A percentile compares a stretch with the other conserved stretches of the same genome.
These are phyloP conservation scores for Pelagia noctiluca DNA, from an alignment of 30 jellyfish, hydroid and myxozoan species.

Conservation along the genomic window DNA sequence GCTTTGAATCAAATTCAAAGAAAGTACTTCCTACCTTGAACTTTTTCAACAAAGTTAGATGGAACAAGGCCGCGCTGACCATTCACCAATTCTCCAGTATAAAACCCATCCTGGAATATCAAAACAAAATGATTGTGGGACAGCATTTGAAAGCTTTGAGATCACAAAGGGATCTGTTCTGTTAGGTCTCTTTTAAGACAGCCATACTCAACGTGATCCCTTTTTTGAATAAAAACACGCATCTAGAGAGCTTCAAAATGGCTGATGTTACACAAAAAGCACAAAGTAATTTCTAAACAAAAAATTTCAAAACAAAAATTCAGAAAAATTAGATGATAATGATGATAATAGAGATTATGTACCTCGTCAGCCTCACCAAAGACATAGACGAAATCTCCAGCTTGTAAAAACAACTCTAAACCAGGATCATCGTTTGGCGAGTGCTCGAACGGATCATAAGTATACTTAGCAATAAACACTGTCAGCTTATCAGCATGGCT, in stretches of 20 bases:
- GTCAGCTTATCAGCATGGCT: conserved; percentile 43
- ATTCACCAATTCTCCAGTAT: conserved; percentile 78
- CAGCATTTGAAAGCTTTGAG: too few species aligned
- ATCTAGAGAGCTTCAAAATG: too few species aligned
- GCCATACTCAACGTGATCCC: too few species aligned
- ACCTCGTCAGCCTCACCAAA: conserved; percentile 93
- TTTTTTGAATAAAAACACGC: too few species aligned
- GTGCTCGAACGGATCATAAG: conserved; percentile 85
- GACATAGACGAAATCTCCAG: conserved; percentile 82
- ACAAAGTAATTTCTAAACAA: too few species aligned
- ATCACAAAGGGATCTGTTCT: too few species aligned
- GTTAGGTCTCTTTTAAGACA: too few species aligned
- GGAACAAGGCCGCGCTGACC: conserved; percentile 97
- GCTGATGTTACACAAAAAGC: too few species aligned
- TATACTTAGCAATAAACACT: conserved; percentile 76
- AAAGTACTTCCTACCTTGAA: conserved; percentile 64
- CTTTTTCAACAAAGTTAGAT: conserved; percentile 79
- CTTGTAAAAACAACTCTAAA: conserved; percentile 74
- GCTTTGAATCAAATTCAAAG: too few species aligned
- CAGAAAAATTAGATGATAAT: not conserved
- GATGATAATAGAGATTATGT: not conserved
- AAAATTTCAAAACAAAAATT: too few species aligned
- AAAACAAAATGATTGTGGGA: not conserved
- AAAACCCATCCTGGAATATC: conserved; percentile 84
- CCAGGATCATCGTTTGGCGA: conserved; percentile 90